Evolutionary conservation across 2,888 invertebrate species (phyloP).

Genomic region (Proisotoma minuta): DNA sequence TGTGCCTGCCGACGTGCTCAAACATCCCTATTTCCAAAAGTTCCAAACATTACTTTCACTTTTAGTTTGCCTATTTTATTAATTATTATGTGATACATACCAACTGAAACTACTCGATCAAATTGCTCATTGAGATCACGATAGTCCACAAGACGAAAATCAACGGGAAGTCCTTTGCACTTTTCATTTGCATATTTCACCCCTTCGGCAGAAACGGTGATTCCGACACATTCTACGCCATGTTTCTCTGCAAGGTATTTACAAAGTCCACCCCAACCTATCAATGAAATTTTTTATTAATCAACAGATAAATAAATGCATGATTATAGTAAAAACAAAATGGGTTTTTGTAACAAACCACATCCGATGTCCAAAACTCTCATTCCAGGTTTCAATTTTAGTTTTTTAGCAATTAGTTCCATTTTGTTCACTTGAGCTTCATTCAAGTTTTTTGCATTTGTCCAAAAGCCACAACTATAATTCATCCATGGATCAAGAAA

Average conservation of each 20-base stretch:
- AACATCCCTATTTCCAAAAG: too few species aligned
- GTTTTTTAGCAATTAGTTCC: slow-evolving; percentile 38
- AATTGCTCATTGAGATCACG: slow-evolving; percentile 25
- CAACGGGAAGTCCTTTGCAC: slow-evolving; percentile 23
- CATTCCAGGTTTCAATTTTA: slow-evolving; percentile 44
- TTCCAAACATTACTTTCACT: too few species aligned
- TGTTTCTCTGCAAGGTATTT: slow-evolving; percentile 23
- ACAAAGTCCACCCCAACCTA: slow-evolving; percentile 22
- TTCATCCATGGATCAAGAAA: slow-evolving; percentile 38
- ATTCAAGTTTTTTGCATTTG: slow-evolving; percentile 29
- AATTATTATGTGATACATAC: too few species aligned
- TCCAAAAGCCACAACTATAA: slow-evolving; percentile 43
- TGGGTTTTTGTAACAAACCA: too few species aligned
- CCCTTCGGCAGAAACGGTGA: slow-evolving; percentile 25
- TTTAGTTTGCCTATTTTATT: too few species aligned
- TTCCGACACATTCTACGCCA: slow-evolving; percentile 28
- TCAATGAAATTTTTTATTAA: neutral
- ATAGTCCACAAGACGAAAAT: slow-evolving; percentile 23
- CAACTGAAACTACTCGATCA: slow-evolving; percentile 27
- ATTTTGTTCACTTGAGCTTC: slow-evolving; percentile 42
- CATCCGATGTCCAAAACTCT: slow-evolving; percentile 30
- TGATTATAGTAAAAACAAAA: too few species aligned
- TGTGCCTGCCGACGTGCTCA: slow-evolving; percentile 2
- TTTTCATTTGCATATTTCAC: slow-evolving; percentile 18
- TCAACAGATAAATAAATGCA: too few species aligned